Evolutionary conservation across 2,797 vertebrate species (phyloP), one percentile per base, ranked within the genome.

Genomic region (Amblyraja radiata): DNA sequence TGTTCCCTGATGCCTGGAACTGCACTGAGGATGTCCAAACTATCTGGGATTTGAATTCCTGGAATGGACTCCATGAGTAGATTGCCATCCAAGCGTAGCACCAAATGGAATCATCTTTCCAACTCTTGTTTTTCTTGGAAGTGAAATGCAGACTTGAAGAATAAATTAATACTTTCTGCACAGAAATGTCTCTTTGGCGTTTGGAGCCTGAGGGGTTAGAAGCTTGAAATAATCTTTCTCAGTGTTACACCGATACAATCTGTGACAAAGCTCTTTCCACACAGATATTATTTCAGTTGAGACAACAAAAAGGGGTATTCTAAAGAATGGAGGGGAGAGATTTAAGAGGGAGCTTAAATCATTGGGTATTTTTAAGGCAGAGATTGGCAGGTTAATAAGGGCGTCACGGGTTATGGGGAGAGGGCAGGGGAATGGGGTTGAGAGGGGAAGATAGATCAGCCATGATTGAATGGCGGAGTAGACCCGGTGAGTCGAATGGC

Each of bases 51-150:
- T 61, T 36, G n/a, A 68, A 46, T 36, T 88, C n/a, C 63, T 88
- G 84, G 6, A 18, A 2, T n/a, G 16, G 14, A 36, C 36, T 63
- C n/a, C 68, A 88, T 88, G 32, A 88, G n/a, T 18, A 88, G 84
- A 18, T 65, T 21, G n/a, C 7, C 84, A 88, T 88, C 84, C 16
- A 36, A 88, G 32, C 36, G 0, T 16, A 68, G 9, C 84, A 9
- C 9, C 2, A 63, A 68, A 13, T 88, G 32, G 32, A 65, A 21
- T 32, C 32, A 68, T 9, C 14, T 88, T 88, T 63, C 63, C 61
- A 88, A 88, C n/a, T 36, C 6, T 36, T 88, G 16, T 88, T 88
- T 88, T 68, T 68, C 84, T 88, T 88, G 84, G 84, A 88, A 13
- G 18, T 21, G n/a, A 1, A 0, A 9, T 6, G 7, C 8, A 68